Evolutionary conservation across 2,113 vertebrate species (phyloP).

Genomic region (Tiliqua scincoides): DNA sequence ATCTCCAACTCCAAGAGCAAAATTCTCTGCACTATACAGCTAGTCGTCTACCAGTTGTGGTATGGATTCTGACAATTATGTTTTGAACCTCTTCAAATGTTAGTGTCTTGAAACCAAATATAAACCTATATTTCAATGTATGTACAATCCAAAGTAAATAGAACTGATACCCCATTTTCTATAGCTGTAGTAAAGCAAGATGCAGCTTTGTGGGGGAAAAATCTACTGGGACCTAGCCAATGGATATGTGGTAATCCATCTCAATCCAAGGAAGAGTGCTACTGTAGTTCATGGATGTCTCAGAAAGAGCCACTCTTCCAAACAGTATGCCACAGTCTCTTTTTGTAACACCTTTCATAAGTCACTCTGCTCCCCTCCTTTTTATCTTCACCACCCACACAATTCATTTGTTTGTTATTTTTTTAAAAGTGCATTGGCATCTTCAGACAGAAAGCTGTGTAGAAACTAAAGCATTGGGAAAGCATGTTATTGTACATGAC

Average conservation of each 20-base stretch:
- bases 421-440: conserved; percentile 5
- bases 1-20: neutral
- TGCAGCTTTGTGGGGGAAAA: neutral
- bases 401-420: neutral
- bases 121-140: neutral
- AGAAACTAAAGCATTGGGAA: conserved; percentile 10
- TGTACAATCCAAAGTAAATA: neutral
- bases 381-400: neutral
- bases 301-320: neutral
- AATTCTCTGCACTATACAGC: neutral
- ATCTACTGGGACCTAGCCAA: neutral
- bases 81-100: neutral
- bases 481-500: conserved; percentile 2
- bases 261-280: neutral
- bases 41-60: neutral
- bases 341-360: neutral
- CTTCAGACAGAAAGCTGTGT: neutral
- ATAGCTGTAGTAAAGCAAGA: neutral
- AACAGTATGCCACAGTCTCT: neutral
- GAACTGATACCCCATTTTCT: neutral
- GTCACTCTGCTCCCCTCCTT: neutral
- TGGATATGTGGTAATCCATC: neutral
- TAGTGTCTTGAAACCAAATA: neutral
- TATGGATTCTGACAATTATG: neutral
- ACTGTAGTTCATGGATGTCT: neutral